Conservation (phyloP, 2,797 vertebrate genomes). For the Lindbergichthys nudifrons region DNA sequence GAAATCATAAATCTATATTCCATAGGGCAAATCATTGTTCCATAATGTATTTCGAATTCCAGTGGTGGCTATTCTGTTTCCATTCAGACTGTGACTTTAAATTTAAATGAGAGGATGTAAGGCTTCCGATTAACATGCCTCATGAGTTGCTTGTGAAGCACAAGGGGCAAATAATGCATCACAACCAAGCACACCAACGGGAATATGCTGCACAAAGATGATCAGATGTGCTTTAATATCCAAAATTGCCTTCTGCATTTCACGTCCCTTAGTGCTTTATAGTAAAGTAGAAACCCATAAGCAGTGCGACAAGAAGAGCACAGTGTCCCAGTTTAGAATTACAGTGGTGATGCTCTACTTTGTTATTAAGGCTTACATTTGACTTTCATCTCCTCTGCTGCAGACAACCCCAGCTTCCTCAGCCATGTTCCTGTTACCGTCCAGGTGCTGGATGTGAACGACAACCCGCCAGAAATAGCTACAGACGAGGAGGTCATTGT, state of each 20-base stretch:
- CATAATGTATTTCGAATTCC: background rate
- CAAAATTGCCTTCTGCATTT: conserved; percentile 28
- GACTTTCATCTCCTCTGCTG: conserved; percentile 57
- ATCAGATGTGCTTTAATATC: conserved; percentile 47
- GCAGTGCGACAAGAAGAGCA: conserved; percentile 26
- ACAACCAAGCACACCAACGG: background rate
- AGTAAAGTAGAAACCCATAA: conserved; percentile 30
- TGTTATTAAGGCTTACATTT: conserved; percentile 34
- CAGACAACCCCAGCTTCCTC: conserved; percentile 92
- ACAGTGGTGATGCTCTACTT: conserved; percentile 28
- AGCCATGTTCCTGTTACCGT: conserved; percentile 91
- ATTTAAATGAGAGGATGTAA: background rate
- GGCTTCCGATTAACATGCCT: background rate
- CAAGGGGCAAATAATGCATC: conserved; percentile 19
- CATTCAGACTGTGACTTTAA: background rate
- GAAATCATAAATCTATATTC: background rate
- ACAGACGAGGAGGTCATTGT: conserved; percentile 92
- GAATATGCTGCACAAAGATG: conserved; percentile 26
- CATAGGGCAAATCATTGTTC: background rate
- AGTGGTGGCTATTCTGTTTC: background rate
- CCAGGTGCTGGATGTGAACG: conserved; percentile 95
- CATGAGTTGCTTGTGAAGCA: conserved; percentile 6
- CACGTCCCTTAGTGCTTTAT: conserved; percentile 27
- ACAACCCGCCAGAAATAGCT: conserved; percentile 93
- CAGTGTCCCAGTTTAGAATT: conserved; percentile 42